phyloP scores from a whole-genome alignment of 2,888 invertebrate genomes.

The Dyspetes luteomarginatus region DNA sequence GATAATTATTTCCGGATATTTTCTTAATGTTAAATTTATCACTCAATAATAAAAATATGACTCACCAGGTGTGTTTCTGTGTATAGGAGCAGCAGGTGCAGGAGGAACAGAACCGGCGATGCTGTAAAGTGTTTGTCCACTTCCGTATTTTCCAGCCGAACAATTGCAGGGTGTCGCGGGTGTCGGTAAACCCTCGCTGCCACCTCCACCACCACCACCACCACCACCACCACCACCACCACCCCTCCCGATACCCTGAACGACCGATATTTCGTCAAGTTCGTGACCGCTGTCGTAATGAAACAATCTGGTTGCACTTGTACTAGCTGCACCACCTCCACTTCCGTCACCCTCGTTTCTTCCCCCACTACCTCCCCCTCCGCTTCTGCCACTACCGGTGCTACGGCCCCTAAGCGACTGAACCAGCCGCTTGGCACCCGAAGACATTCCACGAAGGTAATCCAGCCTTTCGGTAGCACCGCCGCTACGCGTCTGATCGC shows the following conservation, averaged over 20 bases:
- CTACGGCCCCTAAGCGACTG: constrained; percentile 83
- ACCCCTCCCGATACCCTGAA: constrained; percentile 72
- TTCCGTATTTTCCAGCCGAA: constrained; percentile 82
- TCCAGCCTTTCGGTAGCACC: constrained; percentile 80
- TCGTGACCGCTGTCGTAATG: constrained; percentile 83
- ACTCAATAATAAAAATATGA: constrained; percentile 31
- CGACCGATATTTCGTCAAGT: constrained; percentile 85
- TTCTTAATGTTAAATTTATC: background rate
- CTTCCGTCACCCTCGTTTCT: constrained; percentile 73
- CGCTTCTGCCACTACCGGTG: constrained; percentile 74
- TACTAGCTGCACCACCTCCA: constrained; percentile 77
- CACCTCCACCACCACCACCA: constrained; percentile 57
- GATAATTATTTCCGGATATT: background rate
- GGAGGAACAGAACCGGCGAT: constrained; percentile 81
- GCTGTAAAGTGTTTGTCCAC: constrained; percentile 82
- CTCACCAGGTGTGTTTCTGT: constrained; percentile 78
- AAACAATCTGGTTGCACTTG: constrained; percentile 81
- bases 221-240: constrained; percentile 62
- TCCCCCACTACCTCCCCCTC: constrained; percentile 68
- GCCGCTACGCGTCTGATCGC: constrained; percentile 60
- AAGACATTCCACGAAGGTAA: constrained; percentile 83
- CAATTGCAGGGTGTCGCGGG: constrained; percentile 83
- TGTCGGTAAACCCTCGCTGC: constrained; percentile 79
- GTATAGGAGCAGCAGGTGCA: constrained; percentile 77
- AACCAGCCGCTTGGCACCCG: constrained; percentile 83